A percentile compares a stretch with the other conserved stretches of the same genome.
Conservation (phyloP, 2,888 invertebrate species). For the Thecophora atra region DNA sequence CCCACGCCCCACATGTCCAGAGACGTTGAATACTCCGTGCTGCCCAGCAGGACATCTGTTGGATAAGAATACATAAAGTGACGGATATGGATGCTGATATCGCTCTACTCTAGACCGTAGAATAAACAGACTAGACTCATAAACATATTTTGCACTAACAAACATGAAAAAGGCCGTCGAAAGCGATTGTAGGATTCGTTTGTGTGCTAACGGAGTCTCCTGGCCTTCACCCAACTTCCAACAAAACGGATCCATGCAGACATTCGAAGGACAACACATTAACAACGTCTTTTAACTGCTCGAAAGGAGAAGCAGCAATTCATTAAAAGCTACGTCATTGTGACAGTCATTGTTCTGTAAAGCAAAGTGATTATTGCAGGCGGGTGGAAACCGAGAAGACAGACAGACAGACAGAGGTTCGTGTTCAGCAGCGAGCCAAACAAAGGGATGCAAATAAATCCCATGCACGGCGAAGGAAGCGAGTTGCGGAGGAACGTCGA, state of each 20-base stretch:
- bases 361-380: constrained; percentile 22
- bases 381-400: neutral
- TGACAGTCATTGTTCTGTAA: constrained; percentile 32
- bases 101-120: neutral
- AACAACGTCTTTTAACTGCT: too few species aligned
- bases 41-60: constrained; percentile 93
- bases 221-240: too few species aligned
- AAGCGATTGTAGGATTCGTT: too few species aligned
- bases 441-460: neutral
- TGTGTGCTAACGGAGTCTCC: too few species aligned
- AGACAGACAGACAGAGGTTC: neutral
- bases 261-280: too few species aligned
- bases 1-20: constrained; percentile 99
- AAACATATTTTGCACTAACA: too few species aligned
- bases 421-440: neutral
- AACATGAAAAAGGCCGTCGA: too few species aligned
- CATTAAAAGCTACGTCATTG: constrained; percentile 27
- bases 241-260: too few species aligned
- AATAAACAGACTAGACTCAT: too few species aligned
- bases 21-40: constrained; percentile 91
- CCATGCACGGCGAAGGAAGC: too few species aligned
- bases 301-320: constrained; percentile 8
- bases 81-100: neutral
- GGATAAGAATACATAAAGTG: constrained; percentile 32
- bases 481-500: too few species aligned